Evolutionary conservation across 64 coral and sea anemone genomes (phyloP).

Genomic region (Trachythela sp.): DNA sequence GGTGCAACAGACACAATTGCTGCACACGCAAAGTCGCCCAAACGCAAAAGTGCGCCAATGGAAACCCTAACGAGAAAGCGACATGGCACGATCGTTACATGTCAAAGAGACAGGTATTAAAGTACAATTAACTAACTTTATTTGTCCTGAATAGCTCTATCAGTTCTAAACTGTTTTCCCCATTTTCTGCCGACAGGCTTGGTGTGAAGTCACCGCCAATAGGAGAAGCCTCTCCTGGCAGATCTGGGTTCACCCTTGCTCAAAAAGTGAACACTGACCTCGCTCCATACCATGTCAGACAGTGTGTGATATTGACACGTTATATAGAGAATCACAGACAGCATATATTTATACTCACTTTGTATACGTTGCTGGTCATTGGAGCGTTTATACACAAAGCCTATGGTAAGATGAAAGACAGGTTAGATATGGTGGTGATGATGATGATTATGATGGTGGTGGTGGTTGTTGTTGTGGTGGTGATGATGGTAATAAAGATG

Average conservation of each 20-base stretch:
- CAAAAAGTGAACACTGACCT: neutral
- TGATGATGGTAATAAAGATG: neutral
- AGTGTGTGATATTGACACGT: neutral
- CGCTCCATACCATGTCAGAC: neutral
- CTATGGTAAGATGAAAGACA: neutral
- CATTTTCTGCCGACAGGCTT: neutral
- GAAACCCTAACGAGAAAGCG: neutral
- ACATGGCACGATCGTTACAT: neutral
- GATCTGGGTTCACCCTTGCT: neutral
- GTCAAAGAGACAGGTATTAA: neutral
- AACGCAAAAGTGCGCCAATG: neutral
- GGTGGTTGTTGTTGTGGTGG: too few relatives aligned
- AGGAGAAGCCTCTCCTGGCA: neutral
- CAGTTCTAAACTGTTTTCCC: neutral
- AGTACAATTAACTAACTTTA: neutral
- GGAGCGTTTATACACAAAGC: neutral
- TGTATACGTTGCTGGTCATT: conserved; percentile 6
- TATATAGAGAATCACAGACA: conserved; percentile 2
- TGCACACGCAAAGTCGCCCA: neutral
- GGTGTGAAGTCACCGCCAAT: neutral
- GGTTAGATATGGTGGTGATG: neutral
- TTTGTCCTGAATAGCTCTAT: neutral
- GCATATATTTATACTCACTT: neutral
- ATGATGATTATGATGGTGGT: neutral
- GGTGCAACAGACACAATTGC: neutral